Evolutionary conservation across 2,888 invertebrate species (phyloP).

Genomic region (Patella caerulea): DNA sequence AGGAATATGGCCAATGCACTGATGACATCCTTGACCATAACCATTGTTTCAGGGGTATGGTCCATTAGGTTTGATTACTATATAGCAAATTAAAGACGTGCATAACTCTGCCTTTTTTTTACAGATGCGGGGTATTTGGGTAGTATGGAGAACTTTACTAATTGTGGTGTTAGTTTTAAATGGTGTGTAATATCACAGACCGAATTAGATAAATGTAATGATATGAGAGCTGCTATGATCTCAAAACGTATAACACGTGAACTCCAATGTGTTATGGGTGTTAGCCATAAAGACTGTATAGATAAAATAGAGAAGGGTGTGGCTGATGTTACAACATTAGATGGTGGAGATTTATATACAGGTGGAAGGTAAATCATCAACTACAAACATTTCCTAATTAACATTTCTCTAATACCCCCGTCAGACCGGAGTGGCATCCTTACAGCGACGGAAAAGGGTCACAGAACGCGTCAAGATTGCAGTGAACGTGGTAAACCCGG

Average conservation of each 20-base stretch:
- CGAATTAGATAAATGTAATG: slow-evolving; percentile 88
- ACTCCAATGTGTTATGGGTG: slow-evolving; percentile 81
- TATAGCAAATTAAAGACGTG: too few relatives aligned
- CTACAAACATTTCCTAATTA: background rate
- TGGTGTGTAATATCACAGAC: slow-evolving; percentile 90
- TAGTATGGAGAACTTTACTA: slow-evolving; percentile 74
- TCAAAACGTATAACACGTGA: slow-evolving; percentile 76
- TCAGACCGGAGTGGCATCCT: too few relatives aligned
- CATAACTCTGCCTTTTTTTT: background rate
- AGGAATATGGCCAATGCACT: too few relatives aligned
- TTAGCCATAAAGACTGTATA: slow-evolving; percentile 71
- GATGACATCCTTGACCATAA: too few relatives aligned
- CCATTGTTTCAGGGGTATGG: too few relatives aligned
- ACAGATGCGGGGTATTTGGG: slow-evolving; percentile 45
- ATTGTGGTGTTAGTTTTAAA: slow-evolving; percentile 81
- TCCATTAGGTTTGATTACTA: too few relatives aligned
- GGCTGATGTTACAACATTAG: slow-evolving; percentile 62
- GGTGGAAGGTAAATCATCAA: slow-evolving; percentile 71
- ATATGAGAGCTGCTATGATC: slow-evolving; percentile 57
- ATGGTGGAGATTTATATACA: slow-evolving; percentile 62
- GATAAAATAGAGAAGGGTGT: slow-evolving; percentile 51
- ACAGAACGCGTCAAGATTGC: too few relatives aligned
- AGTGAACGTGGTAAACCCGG: background rate
- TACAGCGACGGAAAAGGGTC: too few relatives aligned
- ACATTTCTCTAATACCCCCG: background rate